These are phyloP conservation scores for Procavia capensis DNA, from an alignment of 2,113 vertebrate genomes.

Conservation along the genomic window DNA sequence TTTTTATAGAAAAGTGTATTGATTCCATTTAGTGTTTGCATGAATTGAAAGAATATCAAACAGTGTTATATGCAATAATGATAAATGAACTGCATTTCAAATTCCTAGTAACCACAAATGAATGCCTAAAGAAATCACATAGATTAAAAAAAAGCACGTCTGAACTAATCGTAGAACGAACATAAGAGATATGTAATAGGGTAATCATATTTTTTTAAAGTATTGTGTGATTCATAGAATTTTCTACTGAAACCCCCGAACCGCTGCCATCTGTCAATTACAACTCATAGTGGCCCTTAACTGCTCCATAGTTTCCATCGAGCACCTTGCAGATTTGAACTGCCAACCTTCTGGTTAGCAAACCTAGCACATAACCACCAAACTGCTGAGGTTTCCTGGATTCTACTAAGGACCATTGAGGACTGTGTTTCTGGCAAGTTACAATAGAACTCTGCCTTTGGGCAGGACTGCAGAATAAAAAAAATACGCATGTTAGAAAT, in stretches of 20 bases:
- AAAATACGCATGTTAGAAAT: slow-evolving; percentile 65
- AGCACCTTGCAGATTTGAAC: too few relatives aligned
- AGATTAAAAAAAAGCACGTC: slow-evolving; percentile 18
- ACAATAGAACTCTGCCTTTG: slow-evolving; percentile 68
- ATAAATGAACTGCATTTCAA: slow-evolving; percentile 51
- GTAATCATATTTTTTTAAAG: slow-evolving; percentile 79
- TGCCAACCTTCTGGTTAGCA: too few relatives aligned
- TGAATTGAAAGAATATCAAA: slow-evolving; percentile 56
- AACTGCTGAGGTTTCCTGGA: too few relatives aligned
- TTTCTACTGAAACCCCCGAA: too few relatives aligned
- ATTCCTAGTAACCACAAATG: slow-evolving; percentile 36
- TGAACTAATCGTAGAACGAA: slow-evolving; percentile 67
- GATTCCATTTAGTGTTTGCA: background rate
- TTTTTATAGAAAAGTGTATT: slow-evolving; percentile 15
- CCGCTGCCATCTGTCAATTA: too few relatives aligned
- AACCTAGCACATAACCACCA: too few relatives aligned
- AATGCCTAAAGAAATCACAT: slow-evolving; percentile 56
- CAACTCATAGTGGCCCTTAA: too few relatives aligned
- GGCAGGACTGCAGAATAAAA: slow-evolving; percentile 61
- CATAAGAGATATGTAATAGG: slow-evolving; percentile 74
- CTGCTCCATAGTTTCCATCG: too few relatives aligned
- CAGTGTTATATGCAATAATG: background rate
- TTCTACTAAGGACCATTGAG: slow-evolving; percentile 59
- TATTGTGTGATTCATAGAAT: slow-evolving; percentile 71
- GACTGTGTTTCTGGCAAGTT: slow-evolving; percentile 37